These are phyloP conservation scores for Rhegmatorhina hoffmannsi DNA, from an alignment of 2,113 vertebrate species.

Conservation along the genomic window DNA sequence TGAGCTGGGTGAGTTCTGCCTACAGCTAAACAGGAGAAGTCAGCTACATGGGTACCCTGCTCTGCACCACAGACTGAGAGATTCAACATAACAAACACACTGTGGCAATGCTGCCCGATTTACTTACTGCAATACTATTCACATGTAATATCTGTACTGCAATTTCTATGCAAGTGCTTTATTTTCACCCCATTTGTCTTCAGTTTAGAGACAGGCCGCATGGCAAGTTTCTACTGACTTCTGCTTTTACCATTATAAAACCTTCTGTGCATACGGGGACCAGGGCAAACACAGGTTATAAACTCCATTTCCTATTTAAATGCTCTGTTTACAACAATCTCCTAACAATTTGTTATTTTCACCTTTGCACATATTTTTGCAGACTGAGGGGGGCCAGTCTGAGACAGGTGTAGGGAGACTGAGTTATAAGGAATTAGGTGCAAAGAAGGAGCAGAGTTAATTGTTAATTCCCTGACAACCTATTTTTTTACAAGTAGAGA, in stretches of 20 bases:
- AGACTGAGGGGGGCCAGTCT: not conserved
- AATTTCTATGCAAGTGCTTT: not conserved
- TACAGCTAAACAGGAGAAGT: not conserved
- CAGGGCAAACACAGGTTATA: not conserved
- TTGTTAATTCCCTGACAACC: not conserved
- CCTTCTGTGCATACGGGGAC: not conserved
- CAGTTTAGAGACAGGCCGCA: not conserved
- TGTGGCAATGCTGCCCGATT: not conserved
- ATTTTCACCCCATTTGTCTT: not conserved
- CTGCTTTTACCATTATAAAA: not conserved
- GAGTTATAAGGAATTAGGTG: not conserved
- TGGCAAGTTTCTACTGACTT: not conserved
- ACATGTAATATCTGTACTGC: not conserved
- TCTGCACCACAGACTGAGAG: not conserved
- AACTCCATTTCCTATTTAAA: conserved; percentile 5
- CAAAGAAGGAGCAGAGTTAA: not conserved
- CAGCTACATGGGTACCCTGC: not conserved
- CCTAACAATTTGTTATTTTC: conserved; percentile 7
- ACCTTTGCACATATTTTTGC: not conserved
- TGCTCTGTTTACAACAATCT: not conserved
- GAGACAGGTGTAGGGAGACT: not conserved
- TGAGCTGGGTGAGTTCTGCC: not conserved
- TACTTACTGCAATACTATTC: not conserved
- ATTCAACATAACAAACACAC: not conserved
- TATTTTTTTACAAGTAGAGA: not conserved